Evolutionary conservation across 2,888 invertebrate genomes (phyloP).

Genomic region (Escarpia spicata): DNA sequence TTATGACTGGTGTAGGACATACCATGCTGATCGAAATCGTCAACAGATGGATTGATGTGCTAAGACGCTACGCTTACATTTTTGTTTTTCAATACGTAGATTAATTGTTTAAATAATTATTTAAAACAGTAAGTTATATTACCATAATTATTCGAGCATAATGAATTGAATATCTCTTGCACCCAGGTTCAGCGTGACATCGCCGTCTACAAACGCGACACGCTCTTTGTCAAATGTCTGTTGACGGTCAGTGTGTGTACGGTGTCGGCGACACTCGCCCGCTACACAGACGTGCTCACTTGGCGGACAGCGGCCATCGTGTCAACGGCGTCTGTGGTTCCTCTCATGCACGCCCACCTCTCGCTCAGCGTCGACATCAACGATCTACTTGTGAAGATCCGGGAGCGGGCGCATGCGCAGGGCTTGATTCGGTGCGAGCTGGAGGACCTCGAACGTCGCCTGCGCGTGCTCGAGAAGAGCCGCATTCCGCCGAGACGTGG

Average conservation of each 20-base stretch:
- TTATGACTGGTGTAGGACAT: too few relatives aligned
- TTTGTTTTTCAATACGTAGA: too few relatives aligned
- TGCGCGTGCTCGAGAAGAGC: background rate
- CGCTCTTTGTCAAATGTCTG: background rate
- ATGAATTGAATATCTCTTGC: background rate
- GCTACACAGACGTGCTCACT: background rate
- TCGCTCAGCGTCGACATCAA: slow-evolving; percentile 11
- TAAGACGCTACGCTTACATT: too few relatives aligned
- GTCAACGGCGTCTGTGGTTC: background rate
- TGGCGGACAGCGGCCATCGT: slow-evolving; percentile 4
- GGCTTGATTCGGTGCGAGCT: background rate
- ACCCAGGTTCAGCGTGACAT: background rate
- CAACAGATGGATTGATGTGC: too few relatives aligned
- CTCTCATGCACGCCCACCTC: background rate
- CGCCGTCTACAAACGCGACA: background rate
- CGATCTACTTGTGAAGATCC: background rate
- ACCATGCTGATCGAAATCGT: too few relatives aligned
- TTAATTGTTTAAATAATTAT: too few relatives aligned
- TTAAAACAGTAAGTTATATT: background rate
- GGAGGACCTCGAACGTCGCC: background rate
- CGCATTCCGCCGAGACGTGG: background rate
- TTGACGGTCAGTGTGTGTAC: background rate
- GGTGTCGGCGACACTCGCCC: background rate
- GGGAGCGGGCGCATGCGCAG: background rate
- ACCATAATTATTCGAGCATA: background rate